Conservation (phyloP, 2,888 invertebrate genomes). For the Eilema sororculum region DNA sequence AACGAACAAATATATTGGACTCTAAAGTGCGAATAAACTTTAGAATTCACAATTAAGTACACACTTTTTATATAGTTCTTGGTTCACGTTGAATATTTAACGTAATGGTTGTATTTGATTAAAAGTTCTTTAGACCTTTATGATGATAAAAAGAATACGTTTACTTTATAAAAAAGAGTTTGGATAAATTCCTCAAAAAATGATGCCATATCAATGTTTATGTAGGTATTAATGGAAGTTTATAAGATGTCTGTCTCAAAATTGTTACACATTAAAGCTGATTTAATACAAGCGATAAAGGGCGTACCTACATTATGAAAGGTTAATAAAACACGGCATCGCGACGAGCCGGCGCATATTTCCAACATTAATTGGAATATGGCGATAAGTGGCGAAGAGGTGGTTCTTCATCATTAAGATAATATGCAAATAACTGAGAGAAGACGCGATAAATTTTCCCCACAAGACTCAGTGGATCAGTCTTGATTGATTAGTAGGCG, state of each 20-base stretch:
- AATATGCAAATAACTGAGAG: conserved; percentile 75
- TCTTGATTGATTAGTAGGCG: conserved; percentile 72
- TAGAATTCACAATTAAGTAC: not conserved
- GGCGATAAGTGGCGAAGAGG: conserved; percentile 72
- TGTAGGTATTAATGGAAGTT: conserved; percentile 55
- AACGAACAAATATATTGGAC: not conserved
- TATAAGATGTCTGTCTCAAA: conserved; percentile 61
- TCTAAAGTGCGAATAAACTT: not conserved
- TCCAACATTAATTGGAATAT: conserved; percentile 81
- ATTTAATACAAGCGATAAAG: conserved; percentile 72
- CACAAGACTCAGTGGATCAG: conserved; percentile 61
- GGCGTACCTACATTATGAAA: conserved; percentile 69
- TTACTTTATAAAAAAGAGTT: not conserved
- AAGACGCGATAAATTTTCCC: conserved; percentile 68
- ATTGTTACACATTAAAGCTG: conserved; percentile 71
- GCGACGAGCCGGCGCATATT: conserved; percentile 70
- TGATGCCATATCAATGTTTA: conserved; percentile 1
- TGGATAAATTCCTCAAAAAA: not conserved
- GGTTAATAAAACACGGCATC: conserved; percentile 75
- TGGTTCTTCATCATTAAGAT: conserved; percentile 80
- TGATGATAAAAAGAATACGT: not conserved
- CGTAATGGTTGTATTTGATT: not conserved
- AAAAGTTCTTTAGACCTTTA: not conserved
- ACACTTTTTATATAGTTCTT: not conserved
- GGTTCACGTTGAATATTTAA: not conserved